Conservation (phyloP, 2,888 invertebrate species). For the Matsumyia berberina region DNA sequence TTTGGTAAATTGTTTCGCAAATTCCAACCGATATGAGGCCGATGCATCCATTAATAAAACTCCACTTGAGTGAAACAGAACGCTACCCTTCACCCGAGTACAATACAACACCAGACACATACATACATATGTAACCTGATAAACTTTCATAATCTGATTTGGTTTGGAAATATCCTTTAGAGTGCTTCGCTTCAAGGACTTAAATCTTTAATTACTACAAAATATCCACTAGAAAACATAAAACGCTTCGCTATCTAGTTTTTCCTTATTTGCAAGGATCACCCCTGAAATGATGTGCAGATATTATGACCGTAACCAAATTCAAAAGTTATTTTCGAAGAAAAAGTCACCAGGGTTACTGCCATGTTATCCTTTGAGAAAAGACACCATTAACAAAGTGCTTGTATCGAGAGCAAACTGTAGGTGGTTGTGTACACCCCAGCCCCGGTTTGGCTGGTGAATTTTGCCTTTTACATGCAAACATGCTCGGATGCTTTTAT, state of each 20-base stretch:
- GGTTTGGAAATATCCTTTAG: neutral
- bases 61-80: slow-evolving; percentile 18
- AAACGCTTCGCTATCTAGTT: neutral
- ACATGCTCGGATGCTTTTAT: slow-evolving; percentile 50
- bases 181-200: neutral
- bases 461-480: slow-evolving; percentile 20
- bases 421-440: neutral
- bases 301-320: slow-evolving; percentile 47
- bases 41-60: slow-evolving; percentile 30
- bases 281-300: slow-evolving; percentile 9
- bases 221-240: neutral
- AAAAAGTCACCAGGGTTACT: slow-evolving; percentile 15
- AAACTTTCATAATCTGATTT: slow-evolving; percentile 43
- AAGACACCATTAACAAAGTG: slow-evolving; percentile 46
- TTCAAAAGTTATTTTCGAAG: slow-evolving; percentile 28
- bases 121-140: neutral
- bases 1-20: slow-evolving; percentile 35
- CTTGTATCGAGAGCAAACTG: slow-evolving; percentile 20
- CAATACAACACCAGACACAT: slow-evolving; percentile 10
- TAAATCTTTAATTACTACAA: slow-evolving; percentile 11
- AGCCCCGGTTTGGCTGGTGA: neutral
- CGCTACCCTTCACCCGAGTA: neutral
- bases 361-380: slow-evolving; percentile 24
- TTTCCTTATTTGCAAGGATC: neutral
- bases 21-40: slow-evolving; percentile 19